Base-by-base conservation (phyloP, 2,113 vertebrate genomes). In the Acrocephalus arundinaceus region DNA sequence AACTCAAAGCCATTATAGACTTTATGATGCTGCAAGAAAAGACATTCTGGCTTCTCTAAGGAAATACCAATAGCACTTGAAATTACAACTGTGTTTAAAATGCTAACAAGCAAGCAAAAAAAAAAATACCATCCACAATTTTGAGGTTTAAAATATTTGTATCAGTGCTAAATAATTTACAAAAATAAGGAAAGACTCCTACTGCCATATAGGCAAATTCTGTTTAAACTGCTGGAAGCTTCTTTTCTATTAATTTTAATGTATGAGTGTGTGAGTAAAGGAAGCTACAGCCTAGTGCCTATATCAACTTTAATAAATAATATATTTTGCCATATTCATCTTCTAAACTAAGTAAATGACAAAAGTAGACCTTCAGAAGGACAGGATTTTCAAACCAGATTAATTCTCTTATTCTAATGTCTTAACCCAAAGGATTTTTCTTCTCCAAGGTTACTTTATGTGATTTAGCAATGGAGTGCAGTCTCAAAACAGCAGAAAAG, bases 191-290 rank as follows among this genome's bases (percentile, higher is more conserved):
- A 68, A 84, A 57, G 43, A 68, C 52, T 79, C 46, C 65, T 82
- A 45, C 16, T 77, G 23, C 21, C 33, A 77, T 91, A 93, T 13
- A 91, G 91, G 39, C 21, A 93, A 91, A 91, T 66, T 93, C 62
- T 96, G 58, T 89, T 94, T 96, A 94, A 96, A 91, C 78, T 88
- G 58, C 68, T 91, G 85, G 87, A 95, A 94, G 93, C 62, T 94
- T 97, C 74, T 79, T 90, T 93, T 79, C 94, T 95, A 96, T 97
- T 95, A 97, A 97, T 97, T 97, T 96, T 96, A 96, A 96, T 96
- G 93, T 48, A 66, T 21, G 82, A 95, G 13, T 35, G 15, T 91
- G 63, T 39, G 68, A 93, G 68, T 70, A 89, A 77, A 83, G 55
- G 85, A 89, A 96, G 78, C 63, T 89, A 94, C 57, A 87, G 89